These are phyloP conservation scores for Enteromius argenteus DNA, from an alignment of 2,797 vertebrate genomes.

Conservation along the genomic window DNA sequence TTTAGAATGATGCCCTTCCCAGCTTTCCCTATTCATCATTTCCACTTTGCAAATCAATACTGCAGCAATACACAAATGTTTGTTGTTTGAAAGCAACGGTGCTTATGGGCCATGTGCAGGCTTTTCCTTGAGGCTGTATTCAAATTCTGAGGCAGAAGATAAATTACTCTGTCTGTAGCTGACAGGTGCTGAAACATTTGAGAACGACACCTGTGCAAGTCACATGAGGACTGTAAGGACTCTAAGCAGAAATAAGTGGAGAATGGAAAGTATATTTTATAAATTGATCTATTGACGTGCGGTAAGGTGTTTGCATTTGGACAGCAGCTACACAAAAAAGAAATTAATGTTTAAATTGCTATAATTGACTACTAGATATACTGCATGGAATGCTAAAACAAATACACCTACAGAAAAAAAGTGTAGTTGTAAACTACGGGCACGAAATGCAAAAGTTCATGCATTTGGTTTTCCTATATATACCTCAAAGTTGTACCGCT, in stretches of 20 bases:
- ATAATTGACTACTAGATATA: neutral
- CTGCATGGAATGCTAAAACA: neutral
- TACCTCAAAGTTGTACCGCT: neutral
- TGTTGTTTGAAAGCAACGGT: slow-evolving; percentile 56
- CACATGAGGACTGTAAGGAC: neutral
- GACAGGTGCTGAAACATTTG: slow-evolving; percentile 45
- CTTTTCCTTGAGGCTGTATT: slow-evolving; percentile 37
- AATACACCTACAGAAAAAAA: neutral
- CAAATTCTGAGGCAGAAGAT: slow-evolving; percentile 40
- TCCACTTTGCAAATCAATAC: slow-evolving; percentile 46
- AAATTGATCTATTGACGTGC: neutral
- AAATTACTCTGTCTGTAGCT: slow-evolving; percentile 21
- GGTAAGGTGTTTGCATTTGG: neutral
- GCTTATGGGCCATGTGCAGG: slow-evolving; percentile 44
- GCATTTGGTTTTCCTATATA: neutral
- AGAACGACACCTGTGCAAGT: slow-evolving; percentile 38
- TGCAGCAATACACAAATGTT: slow-evolving; percentile 49
- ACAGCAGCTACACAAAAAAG: neutral
- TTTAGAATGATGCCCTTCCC: slow-evolving; percentile 22
- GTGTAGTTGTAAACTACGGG: neutral
- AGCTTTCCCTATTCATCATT: slow-evolving; percentile 28
- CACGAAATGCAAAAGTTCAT: neutral
- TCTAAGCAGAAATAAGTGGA: neutral
- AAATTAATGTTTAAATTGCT: neutral
- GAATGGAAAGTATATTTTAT: neutral